phyloP scores from a whole-genome alignment of 2,797 vertebrate genomes.

The Myiotriccus ornatus region DNA sequence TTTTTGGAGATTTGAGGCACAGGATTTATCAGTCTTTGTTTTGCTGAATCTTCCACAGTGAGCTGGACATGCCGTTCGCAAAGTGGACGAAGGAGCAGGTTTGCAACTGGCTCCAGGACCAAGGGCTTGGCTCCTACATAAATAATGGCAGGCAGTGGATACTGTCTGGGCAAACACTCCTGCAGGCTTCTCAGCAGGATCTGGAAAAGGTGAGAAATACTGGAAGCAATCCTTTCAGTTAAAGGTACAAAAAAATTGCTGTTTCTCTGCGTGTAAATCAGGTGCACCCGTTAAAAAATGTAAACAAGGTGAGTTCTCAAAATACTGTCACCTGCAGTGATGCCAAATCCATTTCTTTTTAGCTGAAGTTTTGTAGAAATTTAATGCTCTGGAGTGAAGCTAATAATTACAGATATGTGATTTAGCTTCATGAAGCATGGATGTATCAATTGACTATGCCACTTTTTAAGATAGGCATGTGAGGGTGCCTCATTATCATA shows the following conservation, averaged over 20 bases:
- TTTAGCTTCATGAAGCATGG: neutral
- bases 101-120: slow-evolving; percentile 92
- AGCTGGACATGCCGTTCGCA: slow-evolving; percentile 94
- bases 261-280: neutral
- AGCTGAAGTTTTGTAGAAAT: neutral
- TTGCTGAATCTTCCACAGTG: slow-evolving; percentile 70
- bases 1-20: neutral
- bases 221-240: neutral
- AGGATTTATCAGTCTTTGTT: neutral
- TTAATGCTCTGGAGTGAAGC: neutral
- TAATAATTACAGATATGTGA: neutral
- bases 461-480: neutral
- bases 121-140: slow-evolving; percentile 90
- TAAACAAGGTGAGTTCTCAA: neutral
- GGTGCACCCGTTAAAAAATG: neutral
- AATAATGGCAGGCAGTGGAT: slow-evolving; percentile 90
- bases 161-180: slow-evolving; percentile 90
- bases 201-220: slow-evolving; percentile 87
- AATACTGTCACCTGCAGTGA: neutral
- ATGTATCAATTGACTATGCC: neutral
- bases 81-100: slow-evolving; percentile 97
- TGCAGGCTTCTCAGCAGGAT: slow-evolving; percentile 95
- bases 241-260: neutral
- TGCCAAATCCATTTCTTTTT: neutral
- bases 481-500: neutral